These are phyloP conservation scores for Tetragnatha versicolor DNA, from an alignment of 1,140 invertebrate species.

Conservation along the genomic window DNA sequence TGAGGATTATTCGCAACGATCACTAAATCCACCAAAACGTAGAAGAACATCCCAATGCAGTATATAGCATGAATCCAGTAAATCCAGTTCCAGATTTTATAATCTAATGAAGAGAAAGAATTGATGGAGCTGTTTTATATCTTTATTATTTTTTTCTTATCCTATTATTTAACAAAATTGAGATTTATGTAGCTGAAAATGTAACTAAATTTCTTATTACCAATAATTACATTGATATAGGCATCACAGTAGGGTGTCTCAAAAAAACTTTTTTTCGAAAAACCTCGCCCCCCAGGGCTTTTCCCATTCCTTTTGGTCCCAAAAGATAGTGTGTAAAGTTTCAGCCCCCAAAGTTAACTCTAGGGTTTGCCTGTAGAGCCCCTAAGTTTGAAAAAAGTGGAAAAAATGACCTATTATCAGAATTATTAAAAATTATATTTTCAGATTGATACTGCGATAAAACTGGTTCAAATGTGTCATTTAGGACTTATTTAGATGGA, in stretches of 20 bases:
- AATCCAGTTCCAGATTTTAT: conserved; percentile 4
- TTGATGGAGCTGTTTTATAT: not conserved
- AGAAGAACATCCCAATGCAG: conserved; percentile 38
- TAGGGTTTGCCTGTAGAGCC: too few relatives aligned
- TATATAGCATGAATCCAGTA: conserved; percentile 31
- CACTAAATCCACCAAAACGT: conserved; percentile 25
- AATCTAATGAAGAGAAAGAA: not conserved
- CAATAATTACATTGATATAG: not conserved
- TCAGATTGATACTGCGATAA: too few relatives aligned
- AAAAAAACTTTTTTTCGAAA: too few relatives aligned
- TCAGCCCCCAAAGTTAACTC: too few relatives aligned
- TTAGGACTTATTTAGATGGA: too few relatives aligned
- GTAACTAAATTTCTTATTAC: not conserved
- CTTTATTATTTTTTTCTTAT: not conserved
- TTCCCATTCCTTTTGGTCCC: too few relatives aligned
- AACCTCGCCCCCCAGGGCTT: too few relatives aligned
- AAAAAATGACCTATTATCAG: too few relatives aligned
- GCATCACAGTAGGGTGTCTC: not conserved
- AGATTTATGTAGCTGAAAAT: not conserved
- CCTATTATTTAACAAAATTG: not conserved
- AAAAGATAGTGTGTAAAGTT: too few relatives aligned
- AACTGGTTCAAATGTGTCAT: too few relatives aligned
- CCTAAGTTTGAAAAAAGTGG: too few relatives aligned
- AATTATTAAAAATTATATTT: too few relatives aligned
- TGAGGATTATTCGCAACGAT: conserved; percentile 24